These are phyloP conservation scores for Eciton burchellii DNA, from an alignment of 1,140 invertebrate species.

Conservation along the genomic window DNA sequence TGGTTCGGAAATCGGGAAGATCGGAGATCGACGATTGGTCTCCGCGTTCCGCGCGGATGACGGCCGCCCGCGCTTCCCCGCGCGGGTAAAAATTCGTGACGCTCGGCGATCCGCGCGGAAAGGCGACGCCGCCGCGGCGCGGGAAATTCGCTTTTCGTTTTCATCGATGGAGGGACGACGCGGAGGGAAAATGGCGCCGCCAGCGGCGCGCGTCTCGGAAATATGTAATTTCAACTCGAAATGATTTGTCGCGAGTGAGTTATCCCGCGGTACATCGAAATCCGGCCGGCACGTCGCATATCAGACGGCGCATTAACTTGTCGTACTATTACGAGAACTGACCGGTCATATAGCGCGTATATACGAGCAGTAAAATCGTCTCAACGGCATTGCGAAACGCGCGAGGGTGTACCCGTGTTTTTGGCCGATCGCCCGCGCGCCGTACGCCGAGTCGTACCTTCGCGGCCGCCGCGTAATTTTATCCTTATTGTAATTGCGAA, in stretches of 20 bases:
- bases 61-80: no score
- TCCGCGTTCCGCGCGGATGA: background rate
- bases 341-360: constrained; percentile 61
- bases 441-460: constrained; percentile 63
- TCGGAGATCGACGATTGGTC: no score
- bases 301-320: constrained; percentile 68
- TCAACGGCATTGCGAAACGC: constrained; percentile 60
- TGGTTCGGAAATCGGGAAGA: no score
- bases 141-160: constrained; percentile 60
- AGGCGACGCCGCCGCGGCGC: constrained; percentile 48
- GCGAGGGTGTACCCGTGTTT: constrained; percentile 61
- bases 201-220: constrained; percentile 52
- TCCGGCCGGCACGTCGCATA: constrained; percentile 64
- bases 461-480: constrained; percentile 63
- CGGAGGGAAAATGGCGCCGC: constrained; percentile 54
- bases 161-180: constrained; percentile 62
- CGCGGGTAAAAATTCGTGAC: constrained; percentile 46
- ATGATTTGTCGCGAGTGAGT: constrained; percentile 68
- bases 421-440: constrained; percentile 67
- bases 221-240: constrained; percentile 63
- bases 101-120: constrained; percentile 41
- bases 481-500: constrained; percentile 55
- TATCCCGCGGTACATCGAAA: constrained; percentile 68
- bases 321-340: constrained; percentile 68
- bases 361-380: constrained; percentile 68